phyloP scores from a whole-genome alignment of 2,113 vertebrate genomes.

The Lanius collurio region DNA sequence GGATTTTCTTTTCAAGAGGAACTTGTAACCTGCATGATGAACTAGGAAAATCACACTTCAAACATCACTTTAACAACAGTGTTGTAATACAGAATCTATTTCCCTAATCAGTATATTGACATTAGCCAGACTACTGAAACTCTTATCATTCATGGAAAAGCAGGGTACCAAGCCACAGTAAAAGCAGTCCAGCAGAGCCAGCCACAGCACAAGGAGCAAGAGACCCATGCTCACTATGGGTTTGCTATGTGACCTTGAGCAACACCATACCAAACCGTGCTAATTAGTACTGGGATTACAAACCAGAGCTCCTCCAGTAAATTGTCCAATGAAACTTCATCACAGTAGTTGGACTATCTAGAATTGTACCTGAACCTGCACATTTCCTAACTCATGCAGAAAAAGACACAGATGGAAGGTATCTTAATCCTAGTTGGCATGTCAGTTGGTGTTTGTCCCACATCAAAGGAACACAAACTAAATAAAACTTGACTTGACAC shows the following conservation, averaged over 20 bases:
- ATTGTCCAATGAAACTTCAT: background rate
- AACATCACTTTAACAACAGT: background rate
- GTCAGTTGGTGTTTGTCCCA: background rate
- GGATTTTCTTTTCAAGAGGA: background rate
- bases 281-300: background rate
- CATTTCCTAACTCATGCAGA: background rate
- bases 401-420: background rate
- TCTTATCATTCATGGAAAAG: background rate
- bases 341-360: background rate
- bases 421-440: background rate
- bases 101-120: background rate
- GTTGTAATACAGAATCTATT: background rate
- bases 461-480: background rate
- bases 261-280: background rate
- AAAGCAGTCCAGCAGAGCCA: background rate
- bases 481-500: background rate
- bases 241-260: background rate
- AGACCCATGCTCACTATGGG: background rate
- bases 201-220: background rate
- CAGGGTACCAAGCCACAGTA: background rate
- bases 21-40: background rate
- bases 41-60: background rate
- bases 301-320: background rate
- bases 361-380: background rate
- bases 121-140: background rate